A percentile compares a stretch with the other conserved stretches of the same genome.
Conservation (phyloP, 2,797 vertebrate genomes). For the Falco biarmicus region DNA sequence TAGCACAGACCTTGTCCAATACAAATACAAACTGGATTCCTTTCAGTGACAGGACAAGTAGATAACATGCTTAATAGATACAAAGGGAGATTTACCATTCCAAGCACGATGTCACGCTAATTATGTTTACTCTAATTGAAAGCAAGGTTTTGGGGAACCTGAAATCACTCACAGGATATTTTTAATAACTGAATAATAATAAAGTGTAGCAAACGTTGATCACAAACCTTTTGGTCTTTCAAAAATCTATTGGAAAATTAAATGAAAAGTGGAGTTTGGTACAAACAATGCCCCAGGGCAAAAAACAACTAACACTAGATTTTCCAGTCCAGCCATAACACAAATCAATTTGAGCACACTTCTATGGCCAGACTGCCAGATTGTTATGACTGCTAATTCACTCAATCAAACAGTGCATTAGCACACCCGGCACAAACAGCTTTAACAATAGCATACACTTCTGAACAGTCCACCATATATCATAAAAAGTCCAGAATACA, state of each 20-base stretch:
- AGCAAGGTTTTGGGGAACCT: conserved; percentile 78
- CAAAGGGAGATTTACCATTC: conserved; percentile 80
- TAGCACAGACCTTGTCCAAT: conserved; percentile 64
- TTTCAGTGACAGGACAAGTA: conserved; percentile 74
- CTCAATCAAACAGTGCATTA: conserved; percentile 82
- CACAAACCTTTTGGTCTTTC: conserved; percentile 77
- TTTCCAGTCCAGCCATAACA: conserved; percentile 82
- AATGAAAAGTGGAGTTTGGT: conserved; percentile 81
- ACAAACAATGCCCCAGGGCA: conserved; percentile 80
- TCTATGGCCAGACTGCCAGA: conserved; percentile 80
- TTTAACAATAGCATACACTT: conserved; percentile 71
- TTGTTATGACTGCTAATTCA: conserved; percentile 84
- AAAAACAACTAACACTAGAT: conserved; percentile 80
- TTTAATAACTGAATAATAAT: conserved; percentile 77
- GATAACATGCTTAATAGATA: conserved; percentile 81
- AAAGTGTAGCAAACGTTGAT: conserved; percentile 78
- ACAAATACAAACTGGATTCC: conserved; percentile 70
- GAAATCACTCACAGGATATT: conserved; percentile 79
- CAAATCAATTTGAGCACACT: conserved; percentile 79
- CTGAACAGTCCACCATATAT: conserved; percentile 63
- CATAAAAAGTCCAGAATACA: conserved; percentile 47
- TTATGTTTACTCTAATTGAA: conserved; percentile 86
- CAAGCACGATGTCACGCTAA: conserved; percentile 79
- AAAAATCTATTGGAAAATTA: conserved; percentile 79
- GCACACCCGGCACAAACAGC: conserved; percentile 76